Evolutionary conservation across 2,113 vertebrate genomes (phyloP).

Genomic region (Empidonax alnorum): DNA sequence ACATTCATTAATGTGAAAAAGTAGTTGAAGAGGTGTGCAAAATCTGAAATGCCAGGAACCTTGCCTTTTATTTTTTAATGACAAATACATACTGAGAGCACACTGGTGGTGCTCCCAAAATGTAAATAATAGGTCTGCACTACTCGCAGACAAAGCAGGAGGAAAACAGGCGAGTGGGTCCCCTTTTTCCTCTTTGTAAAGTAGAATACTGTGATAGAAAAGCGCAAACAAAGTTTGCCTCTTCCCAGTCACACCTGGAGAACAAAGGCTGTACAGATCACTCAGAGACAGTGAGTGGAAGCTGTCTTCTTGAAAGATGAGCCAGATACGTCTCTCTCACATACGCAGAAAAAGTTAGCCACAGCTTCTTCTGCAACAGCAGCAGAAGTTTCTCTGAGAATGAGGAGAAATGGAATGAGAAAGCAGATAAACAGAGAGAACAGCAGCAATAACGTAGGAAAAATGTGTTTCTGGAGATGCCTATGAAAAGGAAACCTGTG

Average conservation of each 20-base stretch:
- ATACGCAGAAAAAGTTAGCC: neutral
- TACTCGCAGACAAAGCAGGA: neutral
- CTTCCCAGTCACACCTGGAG: neutral
- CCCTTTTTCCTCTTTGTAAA: neutral
- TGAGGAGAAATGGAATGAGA: neutral
- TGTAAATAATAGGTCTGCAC: neutral
- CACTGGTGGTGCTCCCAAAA: neutral
- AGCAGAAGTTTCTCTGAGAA: neutral
- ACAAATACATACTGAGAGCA: neutral
- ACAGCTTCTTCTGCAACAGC: neutral
- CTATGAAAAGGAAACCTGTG: neutral
- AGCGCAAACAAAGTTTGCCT: neutral
- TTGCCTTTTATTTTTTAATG: neutral
- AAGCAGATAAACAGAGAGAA: neutral
- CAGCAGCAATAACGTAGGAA: neutral
- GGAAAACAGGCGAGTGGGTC: neutral
- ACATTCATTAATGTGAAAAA: neutral
- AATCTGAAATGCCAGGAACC: neutral
- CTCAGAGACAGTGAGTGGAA: neutral
- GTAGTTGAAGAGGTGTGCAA: neutral
- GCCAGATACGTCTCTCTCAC: neutral
- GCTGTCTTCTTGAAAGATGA: neutral
- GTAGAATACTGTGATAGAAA: neutral
- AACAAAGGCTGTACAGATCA: neutral
- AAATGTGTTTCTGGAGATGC: neutral